phyloP scores from a whole-genome alignment of 2,888 invertebrate genomes.

The Microctonus aethiopoides region DNA sequence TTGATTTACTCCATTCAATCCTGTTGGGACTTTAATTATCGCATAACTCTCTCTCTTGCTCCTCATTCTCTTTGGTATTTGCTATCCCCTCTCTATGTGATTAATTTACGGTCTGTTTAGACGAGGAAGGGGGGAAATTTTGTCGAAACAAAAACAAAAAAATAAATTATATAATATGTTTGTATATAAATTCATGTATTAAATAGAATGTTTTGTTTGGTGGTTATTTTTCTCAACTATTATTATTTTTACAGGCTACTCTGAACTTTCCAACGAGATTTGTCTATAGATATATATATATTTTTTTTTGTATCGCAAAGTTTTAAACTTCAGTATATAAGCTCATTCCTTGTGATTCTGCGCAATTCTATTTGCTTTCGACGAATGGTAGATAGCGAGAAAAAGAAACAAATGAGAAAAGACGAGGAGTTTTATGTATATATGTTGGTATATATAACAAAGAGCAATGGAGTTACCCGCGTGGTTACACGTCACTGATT shows the following conservation, averaged over 20 bases:
- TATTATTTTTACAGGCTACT: background rate
- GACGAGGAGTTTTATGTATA: background rate
- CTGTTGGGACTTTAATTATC: conserved; percentile 15
- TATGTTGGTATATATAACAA: conserved; percentile 15
- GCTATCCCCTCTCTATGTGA: background rate
- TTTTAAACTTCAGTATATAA: conserved; percentile 1
- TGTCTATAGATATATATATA: background rate
- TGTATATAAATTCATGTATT: too few species aligned
- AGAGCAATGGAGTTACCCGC: conserved; percentile 35
- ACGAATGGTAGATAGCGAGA: conserved; percentile 2
- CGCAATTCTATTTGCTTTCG: conserved; percentile 32
- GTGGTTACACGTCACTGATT: conserved; percentile 37
- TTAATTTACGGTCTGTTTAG: background rate
- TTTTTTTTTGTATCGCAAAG: too few species aligned
- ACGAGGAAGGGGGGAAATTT: too few species aligned
- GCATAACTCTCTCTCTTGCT: background rate
- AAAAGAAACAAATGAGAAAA: conserved; percentile 7
- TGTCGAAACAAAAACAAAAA: too few species aligned
- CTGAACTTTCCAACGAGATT: conserved; percentile 1
- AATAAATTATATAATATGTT: too few species aligned
- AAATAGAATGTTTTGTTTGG: too few species aligned
- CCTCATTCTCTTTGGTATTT: background rate
- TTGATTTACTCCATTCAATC: conserved; percentile 23
- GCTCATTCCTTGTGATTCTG: conserved; percentile 36
- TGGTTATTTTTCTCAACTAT: too few species aligned